phyloP scores from a whole-genome alignment of 2,797 vertebrate species.

The Myiothlypis coronata region DNA sequence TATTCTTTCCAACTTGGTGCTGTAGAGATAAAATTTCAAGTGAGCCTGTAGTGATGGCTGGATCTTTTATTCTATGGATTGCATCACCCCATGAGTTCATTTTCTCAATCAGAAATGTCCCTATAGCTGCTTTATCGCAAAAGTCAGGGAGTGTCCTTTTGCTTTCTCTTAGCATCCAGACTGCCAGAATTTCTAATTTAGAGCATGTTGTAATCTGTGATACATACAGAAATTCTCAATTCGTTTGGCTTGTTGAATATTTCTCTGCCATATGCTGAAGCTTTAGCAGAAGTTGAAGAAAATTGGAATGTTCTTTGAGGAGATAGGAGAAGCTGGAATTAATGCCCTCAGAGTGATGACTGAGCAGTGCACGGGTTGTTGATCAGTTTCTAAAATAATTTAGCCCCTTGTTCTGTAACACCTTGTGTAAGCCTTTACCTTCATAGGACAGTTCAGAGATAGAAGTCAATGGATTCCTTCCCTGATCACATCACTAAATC shows the following conservation, averaged over 20 bases:
- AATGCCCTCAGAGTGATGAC: not conserved
- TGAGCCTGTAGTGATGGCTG: not conserved
- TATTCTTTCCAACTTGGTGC: not conserved
- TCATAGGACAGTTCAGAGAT: not conserved
- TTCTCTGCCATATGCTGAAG: not conserved
- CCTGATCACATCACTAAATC: not conserved
- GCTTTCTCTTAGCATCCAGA: not conserved
- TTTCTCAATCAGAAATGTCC: not conserved
- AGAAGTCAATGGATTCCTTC: not conserved
- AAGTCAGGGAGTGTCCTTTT: not conserved
- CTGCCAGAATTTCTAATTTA: not conserved
- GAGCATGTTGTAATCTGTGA: not conserved
- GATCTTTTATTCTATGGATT: not conserved
- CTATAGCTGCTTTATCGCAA: not conserved
- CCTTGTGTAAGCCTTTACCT: not conserved
- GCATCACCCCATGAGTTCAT: not conserved
- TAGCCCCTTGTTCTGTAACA: not conserved
- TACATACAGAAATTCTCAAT: not conserved
- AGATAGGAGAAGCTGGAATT: not conserved
- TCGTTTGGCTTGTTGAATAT: not conserved
- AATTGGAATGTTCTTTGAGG: not conserved
- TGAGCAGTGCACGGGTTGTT: not conserved
- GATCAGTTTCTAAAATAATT: not conserved
- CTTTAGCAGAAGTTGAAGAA: not conserved
- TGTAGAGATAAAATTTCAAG: not conserved